Percentiles rank a stretch among this genome's conserved stretches.
Evolutionary conservation across 1,140 invertebrate species (phyloP).

Genomic region (Uloborus diversus): DNA sequence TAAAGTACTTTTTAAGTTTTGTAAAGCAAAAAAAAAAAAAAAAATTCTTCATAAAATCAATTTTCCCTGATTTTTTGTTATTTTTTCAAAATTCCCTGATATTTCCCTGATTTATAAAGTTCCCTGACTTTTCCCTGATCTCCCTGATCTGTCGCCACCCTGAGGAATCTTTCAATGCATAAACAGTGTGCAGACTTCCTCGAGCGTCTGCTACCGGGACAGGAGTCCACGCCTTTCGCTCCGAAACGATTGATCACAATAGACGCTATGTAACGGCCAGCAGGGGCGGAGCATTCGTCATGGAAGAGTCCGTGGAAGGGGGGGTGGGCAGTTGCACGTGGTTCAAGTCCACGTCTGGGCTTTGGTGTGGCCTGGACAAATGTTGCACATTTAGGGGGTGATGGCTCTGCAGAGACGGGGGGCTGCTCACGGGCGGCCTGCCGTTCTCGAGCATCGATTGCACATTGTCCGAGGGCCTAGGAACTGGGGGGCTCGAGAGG

Average conservation of each 20-base stretch:
- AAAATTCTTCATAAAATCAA: too few relatives aligned
- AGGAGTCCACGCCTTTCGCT: too few relatives aligned
- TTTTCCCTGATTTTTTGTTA: too few relatives aligned
- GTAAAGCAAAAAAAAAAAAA: too few relatives aligned
- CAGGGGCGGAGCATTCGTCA: conserved; percentile 8
- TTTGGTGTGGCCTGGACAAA: conserved; percentile 15
- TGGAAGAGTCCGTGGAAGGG: conserved; percentile 53
- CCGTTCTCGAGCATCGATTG: not conserved
- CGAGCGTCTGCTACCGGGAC: not conserved
- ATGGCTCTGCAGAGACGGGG: conserved; percentile 7
- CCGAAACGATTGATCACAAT: not conserved
- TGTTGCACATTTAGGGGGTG: conserved; percentile 51
- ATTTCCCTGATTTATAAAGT: not conserved
- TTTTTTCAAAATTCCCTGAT: not conserved
- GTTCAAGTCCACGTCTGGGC: not conserved
- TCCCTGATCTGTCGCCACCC: too few relatives aligned
- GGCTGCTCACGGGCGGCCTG: not conserved
- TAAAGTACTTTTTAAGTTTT: too few relatives aligned
- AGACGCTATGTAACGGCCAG: conserved; percentile 21
- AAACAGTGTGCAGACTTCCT: not conserved
- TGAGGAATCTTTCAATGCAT: not conserved
- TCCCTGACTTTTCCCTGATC: too few relatives aligned
- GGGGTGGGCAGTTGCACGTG: conserved; percentile 41
- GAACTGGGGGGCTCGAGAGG: conserved; percentile 40
- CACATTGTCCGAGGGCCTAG: conserved; percentile 1